Percentiles rank a stretch among this genome's conserved stretches.
Evolutionary conservation across 2,888 invertebrate species (phyloP).

Genomic region (Lasioglossum figueresi): DNA sequence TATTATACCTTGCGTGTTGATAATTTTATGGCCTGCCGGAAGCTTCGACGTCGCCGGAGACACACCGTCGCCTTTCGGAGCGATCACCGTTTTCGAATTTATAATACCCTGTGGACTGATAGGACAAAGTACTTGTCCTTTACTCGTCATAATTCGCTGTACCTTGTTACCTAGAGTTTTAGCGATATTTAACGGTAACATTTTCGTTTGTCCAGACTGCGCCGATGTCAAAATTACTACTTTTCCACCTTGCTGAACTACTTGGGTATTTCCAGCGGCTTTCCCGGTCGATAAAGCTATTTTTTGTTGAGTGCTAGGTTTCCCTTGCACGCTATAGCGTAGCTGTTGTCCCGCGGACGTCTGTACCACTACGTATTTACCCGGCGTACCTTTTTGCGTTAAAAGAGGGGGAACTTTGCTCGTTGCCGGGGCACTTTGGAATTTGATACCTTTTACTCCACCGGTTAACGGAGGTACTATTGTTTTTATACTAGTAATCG

Average conservation of each 20-base stretch:
- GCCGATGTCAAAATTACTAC: constrained; percentile 81
- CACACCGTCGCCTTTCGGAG: constrained; percentile 81
- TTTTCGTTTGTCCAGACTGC: constrained; percentile 77
- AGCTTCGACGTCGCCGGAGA: constrained; percentile 81
- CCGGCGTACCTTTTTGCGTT: constrained; percentile 74
- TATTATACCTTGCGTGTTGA: constrained; percentile 80
- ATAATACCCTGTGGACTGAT: constrained; percentile 71
- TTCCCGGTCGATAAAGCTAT: constrained; percentile 75
- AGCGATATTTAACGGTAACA: constrained; percentile 77
- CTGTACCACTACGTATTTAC: constrained; percentile 82
- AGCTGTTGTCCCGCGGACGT: constrained; percentile 78
- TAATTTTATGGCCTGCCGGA: constrained; percentile 81
- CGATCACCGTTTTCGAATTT: constrained; percentile 73
- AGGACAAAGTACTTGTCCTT: constrained; percentile 85
- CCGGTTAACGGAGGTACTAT: constrained; percentile 78
- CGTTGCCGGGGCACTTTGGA: constrained; percentile 71
- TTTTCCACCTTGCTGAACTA: constrained; percentile 81
- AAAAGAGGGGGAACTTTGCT: constrained; percentile 72
- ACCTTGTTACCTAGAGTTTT: constrained; percentile 84
- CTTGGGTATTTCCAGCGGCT: constrained; percentile 76
- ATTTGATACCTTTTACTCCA: constrained; percentile 78
- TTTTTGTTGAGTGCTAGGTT: constrained; percentile 75
- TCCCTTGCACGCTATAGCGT: constrained; percentile 78
- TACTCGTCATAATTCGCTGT: constrained; percentile 86
- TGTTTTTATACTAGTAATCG: constrained; percentile 81